phyloP scores from a whole-genome alignment of 2,113 vertebrate genomes.

The Phalacrocorax carbo region DNA sequence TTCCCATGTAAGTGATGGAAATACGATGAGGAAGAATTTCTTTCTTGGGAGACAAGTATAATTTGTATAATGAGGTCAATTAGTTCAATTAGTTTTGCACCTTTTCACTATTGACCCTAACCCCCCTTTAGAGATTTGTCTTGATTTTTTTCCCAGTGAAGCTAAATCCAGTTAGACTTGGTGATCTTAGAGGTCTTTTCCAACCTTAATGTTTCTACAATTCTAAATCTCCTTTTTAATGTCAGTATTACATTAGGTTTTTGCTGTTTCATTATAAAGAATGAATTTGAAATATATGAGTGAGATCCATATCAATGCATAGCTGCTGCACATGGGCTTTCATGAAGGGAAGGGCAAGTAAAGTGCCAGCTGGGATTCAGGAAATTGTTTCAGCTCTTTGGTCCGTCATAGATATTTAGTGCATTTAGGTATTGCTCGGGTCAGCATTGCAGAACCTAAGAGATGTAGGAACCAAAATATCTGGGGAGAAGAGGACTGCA shows the following conservation, averaged over 20 bases:
- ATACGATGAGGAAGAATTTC: neutral
- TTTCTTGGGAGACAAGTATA: neutral
- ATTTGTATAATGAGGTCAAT: neutral
- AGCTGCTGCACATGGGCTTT: neutral
- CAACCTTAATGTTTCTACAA: too few relatives aligned
- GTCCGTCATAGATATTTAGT: neutral
- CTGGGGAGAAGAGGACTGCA: neutral
- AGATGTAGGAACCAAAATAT: neutral
- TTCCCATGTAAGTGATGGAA: neutral
- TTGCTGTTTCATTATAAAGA: neutral
- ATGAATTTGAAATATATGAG: neutral
- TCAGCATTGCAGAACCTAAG: neutral
- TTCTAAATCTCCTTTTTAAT: neutral
- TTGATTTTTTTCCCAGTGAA: neutral
- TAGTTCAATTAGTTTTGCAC: neutral
- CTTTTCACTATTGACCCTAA: neutral
- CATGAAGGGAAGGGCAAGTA: neutral
- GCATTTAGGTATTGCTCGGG: neutral
- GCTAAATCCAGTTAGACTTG: neutral
- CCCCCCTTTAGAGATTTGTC: neutral
- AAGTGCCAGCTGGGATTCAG: neutral
- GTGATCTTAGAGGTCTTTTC: too few relatives aligned
- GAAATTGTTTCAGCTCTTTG: neutral
- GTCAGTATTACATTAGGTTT: neutral
- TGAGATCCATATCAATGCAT: neutral